Evolutionary conservation across 2,888 invertebrate species (phyloP), one percentile per base, ranked within the genome.

Genomic region (Enchytraeus crypticus): DNA sequence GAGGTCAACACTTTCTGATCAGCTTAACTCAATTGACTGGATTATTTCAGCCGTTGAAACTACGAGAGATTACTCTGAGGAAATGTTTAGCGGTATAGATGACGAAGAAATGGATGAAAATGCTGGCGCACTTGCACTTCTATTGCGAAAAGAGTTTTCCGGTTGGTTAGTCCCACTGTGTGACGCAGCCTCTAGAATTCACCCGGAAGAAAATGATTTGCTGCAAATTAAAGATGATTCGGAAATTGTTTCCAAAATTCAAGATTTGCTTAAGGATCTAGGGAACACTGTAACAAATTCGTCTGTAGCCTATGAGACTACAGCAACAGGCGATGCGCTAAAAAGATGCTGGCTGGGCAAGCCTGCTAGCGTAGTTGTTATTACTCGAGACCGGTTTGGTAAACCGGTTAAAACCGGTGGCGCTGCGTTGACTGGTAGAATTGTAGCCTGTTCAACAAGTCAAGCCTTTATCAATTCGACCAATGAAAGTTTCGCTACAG

Each of bases 91-190:
- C n/a, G n/a, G n/a, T n/a, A n/a, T n/a, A n/a, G n/a, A n/a, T n/a
- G n/a, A n/a, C n/a, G n/a, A n/a, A n/a, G n/a, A n/a, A n/a, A n/a
- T n/a, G n/a, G n/a, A n/a, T n/a, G n/a, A n/a, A n/a, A n/a, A n/a
- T n/a, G n/a, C n/a, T n/a, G n/a, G n/a, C n/a, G n/a, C 80, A 29
- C 81, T 81, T 66, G 76, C 81, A 49, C 72, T 82, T 21, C 73
- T 82, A 55, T 78, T 81, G 43, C 79, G 78, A 70, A 82, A 82
- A 63, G 81, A 82, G 70, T 77, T 81, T 72, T 73, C 77, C 2
- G 80, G 80, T 54, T 76, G 80, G 58, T 71, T 81, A 43, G 34
- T n/a, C 18, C 33, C 26, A 27, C 54, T 54, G 33, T 38, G 43
- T 5, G 18, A 21, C 23, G 30, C 32, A 3, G 60, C 69, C 21